Evolutionary conservation across 2,888 invertebrate species (phyloP).

Genomic region (Drosophila algonquin): DNA sequence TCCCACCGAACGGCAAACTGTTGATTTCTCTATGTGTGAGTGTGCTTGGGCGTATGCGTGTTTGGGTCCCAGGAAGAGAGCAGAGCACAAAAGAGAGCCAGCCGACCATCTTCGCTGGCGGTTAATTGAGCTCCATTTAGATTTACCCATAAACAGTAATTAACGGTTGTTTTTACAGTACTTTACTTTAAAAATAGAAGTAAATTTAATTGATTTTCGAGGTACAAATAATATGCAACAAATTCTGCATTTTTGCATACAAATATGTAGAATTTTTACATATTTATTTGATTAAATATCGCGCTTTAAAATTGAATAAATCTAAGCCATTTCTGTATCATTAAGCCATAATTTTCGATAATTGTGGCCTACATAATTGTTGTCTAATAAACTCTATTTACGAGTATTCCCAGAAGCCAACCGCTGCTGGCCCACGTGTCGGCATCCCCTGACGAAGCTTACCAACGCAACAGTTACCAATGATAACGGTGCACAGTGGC

Average conservation of each 20-base stretch:
- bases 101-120: neutral
- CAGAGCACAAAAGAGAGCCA: constrained; percentile 24
- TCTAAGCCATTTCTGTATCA: too few relatives aligned
- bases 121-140: constrained; percentile 39
- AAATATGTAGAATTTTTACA: too few relatives aligned
- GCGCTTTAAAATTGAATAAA: too few relatives aligned
- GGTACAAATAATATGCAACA: neutral
- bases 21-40: constrained; percentile 47
- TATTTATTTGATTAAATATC: too few relatives aligned
- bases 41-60: constrained; percentile 7
- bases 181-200: neutral
- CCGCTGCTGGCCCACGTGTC: constrained; percentile 11
- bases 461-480: constrained; percentile 56
- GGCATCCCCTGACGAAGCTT: constrained; percentile 25
- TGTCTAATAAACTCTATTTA: constrained; percentile 26
- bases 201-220: neutral
- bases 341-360: too few relatives aligned
- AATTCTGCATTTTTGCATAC: too few relatives aligned
- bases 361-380: neutral
- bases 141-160: constrained; percentile 30
- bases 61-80: constrained; percentile 33
- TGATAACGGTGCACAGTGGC: constrained; percentile 26
- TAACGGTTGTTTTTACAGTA: constrained; percentile 11
- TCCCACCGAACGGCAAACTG: constrained; percentile 63
- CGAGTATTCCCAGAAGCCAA: constrained; percentile 19